Conservation (phyloP, 2,888 invertebrate genomes). For the Meiosimyza decipiens region DNA sequence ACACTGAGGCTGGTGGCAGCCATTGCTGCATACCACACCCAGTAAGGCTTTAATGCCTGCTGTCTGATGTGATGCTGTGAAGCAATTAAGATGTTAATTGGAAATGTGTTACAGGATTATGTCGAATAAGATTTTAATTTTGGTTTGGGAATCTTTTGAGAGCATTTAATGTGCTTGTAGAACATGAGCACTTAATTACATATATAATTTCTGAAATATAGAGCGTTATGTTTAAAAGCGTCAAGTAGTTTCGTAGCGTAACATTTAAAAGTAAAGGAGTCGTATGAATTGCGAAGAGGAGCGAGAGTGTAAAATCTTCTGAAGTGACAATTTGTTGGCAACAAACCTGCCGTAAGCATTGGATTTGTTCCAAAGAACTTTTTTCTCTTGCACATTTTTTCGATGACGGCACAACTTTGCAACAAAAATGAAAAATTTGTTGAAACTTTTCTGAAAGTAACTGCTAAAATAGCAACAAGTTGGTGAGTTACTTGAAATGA, state of each 20-base stretch:
- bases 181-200: conserved; percentile 42
- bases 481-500: neutral
- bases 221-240: neutral
- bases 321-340: conserved; percentile 20
- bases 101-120: conserved; percentile 45
- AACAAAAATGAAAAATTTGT: conserved; percentile 13
- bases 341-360: conserved; percentile 1
- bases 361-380: conserved; percentile 29
- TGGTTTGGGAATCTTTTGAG: conserved; percentile 25
- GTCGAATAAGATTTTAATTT: conserved; percentile 43
- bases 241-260: neutral
- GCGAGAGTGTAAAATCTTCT: neutral
- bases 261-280: neutral
- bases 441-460: neutral
- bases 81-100: conserved; percentile 48
- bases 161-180: conserved; percentile 42
- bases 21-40: neutral
- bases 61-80: conserved; percentile 10
- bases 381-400: neutral
- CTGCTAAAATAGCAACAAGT: conserved; percentile 19
- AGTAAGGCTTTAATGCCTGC: no score
- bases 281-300: neutral
- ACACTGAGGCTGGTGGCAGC: neutral
- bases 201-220: conserved; percentile 3
- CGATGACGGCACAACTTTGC: conserved; percentile 8